Evolutionary conservation across 1,140 invertebrate genomes (phyloP), one percentile per base, ranked within the genome.

Genomic region (Trachymyrmex cornetzi): DNA sequence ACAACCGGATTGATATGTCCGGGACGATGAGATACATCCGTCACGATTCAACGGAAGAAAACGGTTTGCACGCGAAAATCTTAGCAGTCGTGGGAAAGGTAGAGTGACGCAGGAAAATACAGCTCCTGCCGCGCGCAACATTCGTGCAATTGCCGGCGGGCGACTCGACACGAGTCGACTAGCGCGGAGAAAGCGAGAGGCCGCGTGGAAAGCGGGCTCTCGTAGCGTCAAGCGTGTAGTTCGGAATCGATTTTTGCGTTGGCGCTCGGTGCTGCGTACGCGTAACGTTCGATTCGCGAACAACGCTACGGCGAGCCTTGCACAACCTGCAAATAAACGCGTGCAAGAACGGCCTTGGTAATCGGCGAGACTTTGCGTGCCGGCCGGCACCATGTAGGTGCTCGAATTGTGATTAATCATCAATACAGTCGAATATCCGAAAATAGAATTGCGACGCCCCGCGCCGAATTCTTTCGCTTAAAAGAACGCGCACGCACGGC

Each of bases 211-310:
- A 89, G 89, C 88, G 85, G 79, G 57, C 75, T 79, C 53, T 74
- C 63, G 84, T 55, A 50, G 72, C 74, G 67, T 57, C 6, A 34
- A 34, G 5, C 30, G 30, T 34, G 61, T 80, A 87, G 88, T 89
- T 89, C 72, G 27, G 80, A 69, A 89, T 88, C 85, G 88, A 90
- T 88, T 91, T 89, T 91, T 86, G 74, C 22, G 55, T 19, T 57
- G 59, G 55, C 55, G 53, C 59, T 38, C 24, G 50, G 27, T 64
- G 77, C 48, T 2, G 24, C 48, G 44, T 34, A 66, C 80, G 88
- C 75, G 82, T 84, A 77, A 48, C 84, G 53, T 85, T 87, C 86
- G 88, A 81, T 71, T 79, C 75, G 48, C 27, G 22, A 44, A 22
- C 19, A 30, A n/a, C 48, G 30, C 30, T 53, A 38, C 50, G 24